Base-by-base conservation (phyloP, 2,888 invertebrate species). In the Coleophora flavipennella region DNA sequence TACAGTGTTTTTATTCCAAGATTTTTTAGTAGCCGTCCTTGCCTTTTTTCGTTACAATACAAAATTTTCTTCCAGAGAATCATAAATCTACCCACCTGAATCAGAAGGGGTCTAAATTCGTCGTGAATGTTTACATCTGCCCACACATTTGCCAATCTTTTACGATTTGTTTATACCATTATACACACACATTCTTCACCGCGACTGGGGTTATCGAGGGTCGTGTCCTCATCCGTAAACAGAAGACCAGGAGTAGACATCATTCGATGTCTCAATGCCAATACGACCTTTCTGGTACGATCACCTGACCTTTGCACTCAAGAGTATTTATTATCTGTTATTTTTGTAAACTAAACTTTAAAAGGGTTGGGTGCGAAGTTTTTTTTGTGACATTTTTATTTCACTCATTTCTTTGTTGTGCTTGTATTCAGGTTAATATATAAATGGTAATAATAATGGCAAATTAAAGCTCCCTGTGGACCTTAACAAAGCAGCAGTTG, bases 401-500 rank as follows among this genome's bases (percentile, higher is more conserved):
- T 29, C 29, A 2, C 29, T 29, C 29, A 11, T 29, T 29, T 29
- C 11, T 9, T n/a, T 29, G 29, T 11, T 29, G 29, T 29, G 8
- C 28, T 27, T 6, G 20, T 20, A 20, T 3, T 20, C 20, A 6
- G 20, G 20, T 20, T 20, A n/a, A n/a, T n/a, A n/a, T n/a, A 6
- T 20, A 20, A 20, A 20, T 20, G 20, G 3, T 50, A 56, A 53
- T 57, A 41, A 46, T 50, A 38, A 42, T 45, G 33, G 43, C 44
- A 49, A 42, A 48, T 38, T 37, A 49, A 32, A 13, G 43, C 42
- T 47, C 45, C 47, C 45, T 45, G 45, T 48, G 42, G 44, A 55
- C 45, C 42, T 44, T 41, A 55, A 44, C 59, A 65, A 53, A 57
- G 55, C 59, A 62, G 61, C 45, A 53, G 49, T 50, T 50, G 51